These are phyloP conservation scores for Neoarius graeffei DNA, from an alignment of 2,113 vertebrate species.

Conservation along the genomic window DNA sequence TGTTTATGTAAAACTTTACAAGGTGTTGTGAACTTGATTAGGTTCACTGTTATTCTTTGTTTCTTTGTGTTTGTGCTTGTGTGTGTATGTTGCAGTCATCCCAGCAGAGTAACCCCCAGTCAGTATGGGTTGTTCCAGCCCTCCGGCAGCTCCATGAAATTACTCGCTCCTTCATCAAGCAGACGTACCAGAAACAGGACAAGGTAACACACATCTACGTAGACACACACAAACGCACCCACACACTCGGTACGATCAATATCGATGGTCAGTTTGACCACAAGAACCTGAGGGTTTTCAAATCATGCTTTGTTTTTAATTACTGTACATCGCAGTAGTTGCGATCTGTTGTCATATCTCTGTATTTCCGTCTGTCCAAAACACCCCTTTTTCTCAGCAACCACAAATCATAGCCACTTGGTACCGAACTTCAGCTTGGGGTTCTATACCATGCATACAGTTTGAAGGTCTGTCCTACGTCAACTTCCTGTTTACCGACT, in stretches of 20 bases:
- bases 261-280: not conserved
- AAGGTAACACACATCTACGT: conserved; percentile 77
- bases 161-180: conserved; percentile 96
- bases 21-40: not conserved
- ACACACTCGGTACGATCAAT: not conserved
- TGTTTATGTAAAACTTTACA: not conserved
- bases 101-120: conserved; percentile 91
- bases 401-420: no score
- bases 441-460: no score
- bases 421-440: no score
- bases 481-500: no score
- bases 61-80: conserved; percentile 37
- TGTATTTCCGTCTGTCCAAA: no score
- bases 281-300: not conserved
- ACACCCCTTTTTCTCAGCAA: no score
- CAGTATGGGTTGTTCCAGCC: conserved; percentile 97
- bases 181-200: conserved; percentile 99
- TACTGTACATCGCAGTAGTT: not conserved
- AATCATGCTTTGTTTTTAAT: not conserved
- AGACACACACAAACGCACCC: not conserved
- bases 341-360: not conserved
- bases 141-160: conserved; percentile 97
- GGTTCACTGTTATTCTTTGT: conserved; percentile 17
- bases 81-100: conserved; percentile 77
- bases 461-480: no score